A percentile compares a stretch with the other conserved stretches of the same genome.
phyloP scores from a whole-genome alignment of 1,140 invertebrate genomes.

The Grapholita molesta region DNA sequence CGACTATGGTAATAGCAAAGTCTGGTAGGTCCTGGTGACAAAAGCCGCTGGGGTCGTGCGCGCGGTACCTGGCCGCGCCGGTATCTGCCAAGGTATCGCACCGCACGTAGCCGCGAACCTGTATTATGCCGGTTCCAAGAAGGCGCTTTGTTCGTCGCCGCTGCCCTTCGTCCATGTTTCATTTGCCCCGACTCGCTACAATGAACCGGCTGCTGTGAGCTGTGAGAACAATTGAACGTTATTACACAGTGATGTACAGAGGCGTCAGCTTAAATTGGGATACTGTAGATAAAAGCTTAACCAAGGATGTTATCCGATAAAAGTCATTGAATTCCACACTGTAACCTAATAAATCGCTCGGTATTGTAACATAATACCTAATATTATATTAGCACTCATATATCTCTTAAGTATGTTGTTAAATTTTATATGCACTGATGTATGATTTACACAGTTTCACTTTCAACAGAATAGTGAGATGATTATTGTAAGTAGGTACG shows the following conservation, averaged over 20 bases:
- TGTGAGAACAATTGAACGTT: not conserved
- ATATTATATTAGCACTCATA: too few species aligned
- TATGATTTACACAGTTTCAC: too few species aligned
- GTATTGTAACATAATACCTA: too few species aligned
- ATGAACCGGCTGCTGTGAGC: not conserved
- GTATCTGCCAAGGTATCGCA: conserved; percentile 75
- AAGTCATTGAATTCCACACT: too few species aligned
- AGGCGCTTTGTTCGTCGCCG: conserved; percentile 70
- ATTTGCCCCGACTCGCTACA: conserved; percentile 4
- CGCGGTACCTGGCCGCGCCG: conserved; percentile 51
- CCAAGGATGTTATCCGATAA: too few species aligned
- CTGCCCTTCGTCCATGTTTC: conserved; percentile 33
- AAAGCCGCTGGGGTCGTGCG: not conserved
- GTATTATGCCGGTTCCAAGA: conserved; percentile 74
- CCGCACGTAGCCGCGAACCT: conserved; percentile 72
- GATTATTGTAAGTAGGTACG: too few species aligned
- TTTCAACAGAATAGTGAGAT: too few species aligned
- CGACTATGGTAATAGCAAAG: not conserved
- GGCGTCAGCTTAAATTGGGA: too few species aligned
- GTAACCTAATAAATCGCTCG: too few species aligned
- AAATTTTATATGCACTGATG: too few species aligned
- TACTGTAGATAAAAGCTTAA: too few species aligned
- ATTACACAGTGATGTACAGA: not conserved
- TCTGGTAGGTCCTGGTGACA: conserved; percentile 41
- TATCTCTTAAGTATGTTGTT: too few species aligned